Conservation (phyloP, 2,113 vertebrate species). For the Rattus rattus region DNA sequence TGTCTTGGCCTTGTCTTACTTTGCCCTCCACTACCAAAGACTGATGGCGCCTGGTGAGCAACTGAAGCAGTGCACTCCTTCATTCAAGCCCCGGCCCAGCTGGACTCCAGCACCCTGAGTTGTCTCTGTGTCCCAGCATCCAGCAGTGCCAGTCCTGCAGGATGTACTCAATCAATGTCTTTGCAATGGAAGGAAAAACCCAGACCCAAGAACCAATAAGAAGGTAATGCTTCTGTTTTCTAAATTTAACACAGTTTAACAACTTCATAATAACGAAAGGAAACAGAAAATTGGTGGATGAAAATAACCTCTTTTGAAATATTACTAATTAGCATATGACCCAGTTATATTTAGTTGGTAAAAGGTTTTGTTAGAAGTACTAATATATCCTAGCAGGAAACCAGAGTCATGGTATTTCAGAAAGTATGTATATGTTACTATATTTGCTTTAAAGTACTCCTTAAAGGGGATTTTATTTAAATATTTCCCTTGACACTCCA, state of each 20-base stretch:
- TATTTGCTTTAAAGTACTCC: constrained; percentile 31
- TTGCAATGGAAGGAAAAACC: not conserved
- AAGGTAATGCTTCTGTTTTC: not conserved
- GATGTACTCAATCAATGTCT: not conserved
- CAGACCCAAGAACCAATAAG: constrained; percentile 11
- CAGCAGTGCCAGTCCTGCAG: not conserved
- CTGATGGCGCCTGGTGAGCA: not conserved
- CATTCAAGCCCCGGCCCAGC: not conserved
- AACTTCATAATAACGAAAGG: constrained; percentile 22
- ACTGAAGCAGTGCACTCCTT: not conserved
- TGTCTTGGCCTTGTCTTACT: not conserved
- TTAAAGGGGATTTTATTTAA: constrained; percentile 41
- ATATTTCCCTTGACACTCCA: constrained; percentile 23
- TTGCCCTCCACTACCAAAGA: not conserved
- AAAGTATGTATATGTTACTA: not conserved
- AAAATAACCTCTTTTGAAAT: constrained; percentile 62
- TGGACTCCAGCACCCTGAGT: too few species aligned
- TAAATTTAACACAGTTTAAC: constrained; percentile 43
- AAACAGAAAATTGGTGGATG: constrained; percentile 48
- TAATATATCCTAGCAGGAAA: constrained; percentile 46
- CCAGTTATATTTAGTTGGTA: constrained; percentile 47
- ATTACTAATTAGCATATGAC: constrained; percentile 40
- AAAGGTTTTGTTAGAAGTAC: constrained; percentile 50
- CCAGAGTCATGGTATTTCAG: not conserved
- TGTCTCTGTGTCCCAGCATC: not conserved